Conservation (phyloP, 1,140 invertebrate genomes). For the Acromyrmex echinatior region DNA sequence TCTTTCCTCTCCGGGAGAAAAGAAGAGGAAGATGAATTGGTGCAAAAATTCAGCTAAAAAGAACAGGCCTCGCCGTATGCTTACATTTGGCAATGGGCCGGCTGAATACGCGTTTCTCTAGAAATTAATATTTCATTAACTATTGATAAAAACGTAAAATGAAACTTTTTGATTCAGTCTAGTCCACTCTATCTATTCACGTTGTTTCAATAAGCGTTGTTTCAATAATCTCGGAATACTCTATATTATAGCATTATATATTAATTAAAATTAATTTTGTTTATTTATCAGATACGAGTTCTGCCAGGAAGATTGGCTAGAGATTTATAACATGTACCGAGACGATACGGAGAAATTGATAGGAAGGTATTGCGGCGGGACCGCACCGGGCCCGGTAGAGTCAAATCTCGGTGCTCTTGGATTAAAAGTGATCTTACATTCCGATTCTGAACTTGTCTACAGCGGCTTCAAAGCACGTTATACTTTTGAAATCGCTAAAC, state of each 20-base stretch:
- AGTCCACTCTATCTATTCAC: too few relatives aligned
- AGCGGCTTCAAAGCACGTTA: slow-evolving; percentile 97
- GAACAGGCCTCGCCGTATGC: too few relatives aligned
- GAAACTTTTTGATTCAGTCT: too few relatives aligned
- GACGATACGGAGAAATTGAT: slow-evolving; percentile 93
- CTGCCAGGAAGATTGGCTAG: slow-evolving; percentile 97
- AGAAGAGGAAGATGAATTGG: too few relatives aligned
- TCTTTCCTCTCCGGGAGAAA: too few relatives aligned
- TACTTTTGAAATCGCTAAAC: slow-evolving; percentile 94
- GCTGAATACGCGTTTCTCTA: too few relatives aligned
- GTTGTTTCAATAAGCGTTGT: too few relatives aligned
- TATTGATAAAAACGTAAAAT: too few relatives aligned
- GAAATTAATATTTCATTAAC: too few relatives aligned
- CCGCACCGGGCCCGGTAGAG: slow-evolving; percentile 95
- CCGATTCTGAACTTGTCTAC: slow-evolving; percentile 93
- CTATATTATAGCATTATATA: background rate
- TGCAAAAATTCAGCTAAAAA: too few relatives aligned
- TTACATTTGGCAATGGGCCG: too few relatives aligned
- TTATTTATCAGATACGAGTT: slow-evolving; percentile 87
- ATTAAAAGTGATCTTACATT: slow-evolving; percentile 94
- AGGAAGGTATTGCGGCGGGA: slow-evolving; percentile 94
- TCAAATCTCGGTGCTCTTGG: slow-evolving; percentile 94
- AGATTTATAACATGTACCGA: slow-evolving; percentile 95
- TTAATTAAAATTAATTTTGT: background rate
- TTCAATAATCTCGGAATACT: too few relatives aligned